Evolutionary conservation across 2,888 invertebrate species (phyloP).

Genomic region (Siphlonurus alternatus): DNA sequence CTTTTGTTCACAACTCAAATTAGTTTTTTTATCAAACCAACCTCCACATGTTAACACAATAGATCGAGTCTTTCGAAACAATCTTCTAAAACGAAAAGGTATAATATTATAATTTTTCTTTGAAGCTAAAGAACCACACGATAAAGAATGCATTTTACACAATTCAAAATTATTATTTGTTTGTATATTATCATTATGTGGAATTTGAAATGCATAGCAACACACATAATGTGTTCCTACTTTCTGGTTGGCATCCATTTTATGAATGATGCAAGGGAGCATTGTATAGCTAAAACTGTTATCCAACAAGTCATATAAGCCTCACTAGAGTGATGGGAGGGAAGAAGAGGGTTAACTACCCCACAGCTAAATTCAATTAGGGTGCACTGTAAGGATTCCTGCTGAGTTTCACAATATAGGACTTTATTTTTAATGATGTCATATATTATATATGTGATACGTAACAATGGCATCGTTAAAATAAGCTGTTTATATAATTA

Average conservation of each 20-base stretch:
- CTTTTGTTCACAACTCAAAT: too few relatives aligned
- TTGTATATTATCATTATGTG: not conserved
- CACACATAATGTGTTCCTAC: not conserved
- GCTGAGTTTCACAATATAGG: not conserved
- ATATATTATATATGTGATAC: too few relatives aligned
- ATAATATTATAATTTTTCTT: not conserved
- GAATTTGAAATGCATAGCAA: not conserved
- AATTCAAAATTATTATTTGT: not conserved
- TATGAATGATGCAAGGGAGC: too few relatives aligned
- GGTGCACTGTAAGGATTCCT: not conserved
- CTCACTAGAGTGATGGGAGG: too few relatives aligned
- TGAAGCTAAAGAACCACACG: not conserved
- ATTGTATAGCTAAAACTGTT: not conserved
- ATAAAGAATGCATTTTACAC: not conserved
- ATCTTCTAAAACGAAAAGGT: not conserved
- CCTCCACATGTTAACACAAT: not conserved
- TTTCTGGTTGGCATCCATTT: not conserved
- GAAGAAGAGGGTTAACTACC: too few relatives aligned
- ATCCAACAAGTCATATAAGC: not conserved
- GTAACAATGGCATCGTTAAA: too few relatives aligned
- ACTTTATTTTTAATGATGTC: too few relatives aligned
- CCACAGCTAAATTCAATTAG: not conserved
- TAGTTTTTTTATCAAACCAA: not conserved
- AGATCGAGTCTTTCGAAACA: not conserved
- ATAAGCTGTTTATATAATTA: too few relatives aligned